phyloP scores from a whole-genome alignment of 1,140 invertebrate genomes.

The Drosophila willistoni region DNA sequence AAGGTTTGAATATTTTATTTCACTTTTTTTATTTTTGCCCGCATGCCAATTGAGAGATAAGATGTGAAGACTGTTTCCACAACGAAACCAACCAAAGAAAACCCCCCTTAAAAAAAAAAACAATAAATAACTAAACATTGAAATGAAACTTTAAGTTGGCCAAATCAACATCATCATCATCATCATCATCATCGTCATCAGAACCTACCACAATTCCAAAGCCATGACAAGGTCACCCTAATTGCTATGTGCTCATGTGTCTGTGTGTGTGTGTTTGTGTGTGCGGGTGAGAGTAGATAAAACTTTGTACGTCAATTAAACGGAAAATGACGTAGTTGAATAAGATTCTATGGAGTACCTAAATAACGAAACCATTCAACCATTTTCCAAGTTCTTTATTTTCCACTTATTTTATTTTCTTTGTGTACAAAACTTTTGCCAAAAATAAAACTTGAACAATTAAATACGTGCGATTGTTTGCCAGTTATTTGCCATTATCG shows the following conservation, averaged over 20 bases:
- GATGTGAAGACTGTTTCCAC: slow-evolving; percentile 37
- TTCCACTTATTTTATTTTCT: neutral
- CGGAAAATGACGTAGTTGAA: neutral
- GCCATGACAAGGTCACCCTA: slow-evolving; percentile 9
- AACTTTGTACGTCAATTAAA: slow-evolving; percentile 11
- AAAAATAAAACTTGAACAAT: slow-evolving; percentile 3
- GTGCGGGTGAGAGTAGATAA: neutral
- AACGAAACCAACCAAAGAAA: slow-evolving; percentile 14
- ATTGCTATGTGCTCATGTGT: neutral
- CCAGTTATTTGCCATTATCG: neutral
- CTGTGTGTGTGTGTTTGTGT: neutral
- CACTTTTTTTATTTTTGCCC: slow-evolving; percentile 22
- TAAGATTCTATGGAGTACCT: neutral
- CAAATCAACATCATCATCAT: neutral
- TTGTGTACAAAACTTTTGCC: neutral
- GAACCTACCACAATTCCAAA: slow-evolving; percentile 15
- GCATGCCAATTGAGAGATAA: slow-evolving; percentile 70
- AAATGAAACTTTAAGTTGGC: slow-evolving; percentile 8
- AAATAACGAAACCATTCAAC: neutral
- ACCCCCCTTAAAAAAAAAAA: neutral
- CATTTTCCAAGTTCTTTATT: neutral
- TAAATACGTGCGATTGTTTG: slow-evolving; percentile 2
- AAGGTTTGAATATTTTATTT: slow-evolving; percentile 71
- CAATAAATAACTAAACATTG: neutral
- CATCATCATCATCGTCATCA: slow-evolving; percentile 1